Evolutionary conservation across 2,888 invertebrate genomes (phyloP), one percentile per base, ranked within the genome.

Genomic region (Pimpla rufipes): DNA sequence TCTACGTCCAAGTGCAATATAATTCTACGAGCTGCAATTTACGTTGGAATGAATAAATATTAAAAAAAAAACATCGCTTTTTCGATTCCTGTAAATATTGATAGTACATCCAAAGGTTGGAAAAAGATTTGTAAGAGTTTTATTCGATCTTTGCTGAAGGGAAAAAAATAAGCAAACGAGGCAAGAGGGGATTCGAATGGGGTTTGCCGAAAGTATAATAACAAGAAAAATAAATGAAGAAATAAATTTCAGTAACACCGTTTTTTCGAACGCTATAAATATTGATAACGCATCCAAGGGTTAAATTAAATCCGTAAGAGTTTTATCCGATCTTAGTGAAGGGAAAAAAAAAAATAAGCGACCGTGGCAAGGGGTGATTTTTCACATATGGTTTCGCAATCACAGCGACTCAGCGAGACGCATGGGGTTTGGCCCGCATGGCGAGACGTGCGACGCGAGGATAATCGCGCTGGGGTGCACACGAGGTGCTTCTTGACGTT

Each of bases 381-480:
- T 64, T 3, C n/a, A 18, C 13, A 18, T 64, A 42, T 37, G 62
- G 62, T 64, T 64, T 64, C 62, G 16, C 62, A 40, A 64, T 42
- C 40, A 4, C 62, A 21, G 18, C 13, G 23, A 35, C 16, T 13
- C 23, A 42, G 1, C 64, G 11, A 29, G 67, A 3, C 47, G 40
- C 10, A 67, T 29, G 42, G 66, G 47, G 79, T 40, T 71, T 52
- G 71, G 62, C 59, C 13, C 21, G 40, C 71, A 59, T 16, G 29
- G 6, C 40, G 55, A 50, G 71, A 35, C 45, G 35, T 11, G 42
- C 40, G 23, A 50, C 10, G 37, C 21, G 13, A 8, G 18, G 75
- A 82, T 82, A 83, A 83, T 79, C 83, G 66, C 83, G 66, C 75
- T 40, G 40, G 64, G 75, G 40, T 75, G 83, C 79, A 59, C 40